Evolutionary conservation across 2,888 invertebrate species (phyloP).

Genomic region (Prosopocoilus inquinatus): DNA sequence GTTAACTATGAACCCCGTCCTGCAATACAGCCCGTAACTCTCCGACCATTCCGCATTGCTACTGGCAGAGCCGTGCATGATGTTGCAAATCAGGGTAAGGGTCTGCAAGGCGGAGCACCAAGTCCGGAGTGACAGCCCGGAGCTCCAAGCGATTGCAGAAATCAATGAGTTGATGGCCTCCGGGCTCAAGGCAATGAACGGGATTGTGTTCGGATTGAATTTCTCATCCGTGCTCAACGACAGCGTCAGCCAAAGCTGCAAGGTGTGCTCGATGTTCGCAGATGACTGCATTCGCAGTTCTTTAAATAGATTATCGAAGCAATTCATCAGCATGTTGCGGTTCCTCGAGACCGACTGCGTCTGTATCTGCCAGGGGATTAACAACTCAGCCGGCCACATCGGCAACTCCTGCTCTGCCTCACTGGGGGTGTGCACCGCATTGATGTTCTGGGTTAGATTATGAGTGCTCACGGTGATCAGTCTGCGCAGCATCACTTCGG

Average conservation of each 20-base stretch:
- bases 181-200: slow-evolving; percentile 64
- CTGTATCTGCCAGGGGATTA: slow-evolving; percentile 55
- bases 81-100: slow-evolving; percentile 70
- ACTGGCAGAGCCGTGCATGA: slow-evolving; percentile 48
- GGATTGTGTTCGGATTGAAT: slow-evolving; percentile 59
- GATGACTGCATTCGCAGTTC: slow-evolving; percentile 67
- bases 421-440: slow-evolving; percentile 45
- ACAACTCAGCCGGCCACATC: slow-evolving; percentile 50
- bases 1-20: slow-evolving; percentile 63
- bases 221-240: slow-evolving; percentile 50
- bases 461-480: slow-evolving; percentile 40
- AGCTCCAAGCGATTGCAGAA: slow-evolving; percentile 64
- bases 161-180: slow-evolving; percentile 66
- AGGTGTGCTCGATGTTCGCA: slow-evolving; percentile 76
- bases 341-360: slow-evolving; percentile 48
- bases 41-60: slow-evolving; percentile 31
- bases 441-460: slow-evolving; percentile 41
- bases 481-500: slow-evolving; percentile 73
- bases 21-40: slow-evolving; percentile 50
- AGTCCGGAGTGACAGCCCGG: slow-evolving; percentile 68
- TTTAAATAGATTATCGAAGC: slow-evolving; percentile 69
- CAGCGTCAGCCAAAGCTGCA: slow-evolving; percentile 84
- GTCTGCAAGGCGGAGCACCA: slow-evolving; percentile 80
- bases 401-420: slow-evolving; percentile 48
- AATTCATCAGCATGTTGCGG: slow-evolving; percentile 63